phyloP scores from a whole-genome alignment of 1,140 invertebrate genomes.

The Archivesica marissinica region DNA sequence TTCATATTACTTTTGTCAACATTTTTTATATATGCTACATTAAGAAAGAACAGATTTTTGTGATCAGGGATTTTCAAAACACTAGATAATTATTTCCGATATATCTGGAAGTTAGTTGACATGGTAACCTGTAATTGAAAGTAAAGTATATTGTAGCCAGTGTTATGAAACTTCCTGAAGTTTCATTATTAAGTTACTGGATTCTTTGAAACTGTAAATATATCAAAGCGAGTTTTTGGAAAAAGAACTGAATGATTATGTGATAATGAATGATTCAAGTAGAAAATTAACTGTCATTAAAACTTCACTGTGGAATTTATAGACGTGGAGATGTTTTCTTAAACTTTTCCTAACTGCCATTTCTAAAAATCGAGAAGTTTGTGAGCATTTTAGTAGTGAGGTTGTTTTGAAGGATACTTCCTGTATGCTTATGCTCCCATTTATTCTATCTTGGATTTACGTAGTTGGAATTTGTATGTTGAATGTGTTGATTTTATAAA shows the following conservation, averaged over 20 bases:
- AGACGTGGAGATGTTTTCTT: constrained; percentile 1
- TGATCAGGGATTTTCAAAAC: no score
- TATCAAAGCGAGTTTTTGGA: no score
- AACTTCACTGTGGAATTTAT: constrained; percentile 23
- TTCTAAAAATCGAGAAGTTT: constrained; percentile 24
- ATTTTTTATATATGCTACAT: neutral
- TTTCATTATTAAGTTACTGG: neutral
- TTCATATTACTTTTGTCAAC: neutral
- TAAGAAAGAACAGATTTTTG: neutral
- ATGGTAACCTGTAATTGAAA: no score
- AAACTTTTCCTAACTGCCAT: neutral
- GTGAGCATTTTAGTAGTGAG: no score
- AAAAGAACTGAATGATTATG: neutral
- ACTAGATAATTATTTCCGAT: no score
- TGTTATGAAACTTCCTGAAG: neutral
- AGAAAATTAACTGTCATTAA: neutral
- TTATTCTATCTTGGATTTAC: no score
- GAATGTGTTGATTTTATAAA: neutral
- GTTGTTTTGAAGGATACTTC: no score
- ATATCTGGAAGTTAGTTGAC: no score
- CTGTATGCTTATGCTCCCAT: no score
- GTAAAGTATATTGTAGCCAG: neutral
- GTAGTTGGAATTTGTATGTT: no score
- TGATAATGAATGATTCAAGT: neutral
- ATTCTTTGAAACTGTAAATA: no score